These are phyloP conservation scores for Psittacara wagleri DNA, from an alignment of 2,113 vertebrate genomes.

Conservation along the genomic window DNA sequence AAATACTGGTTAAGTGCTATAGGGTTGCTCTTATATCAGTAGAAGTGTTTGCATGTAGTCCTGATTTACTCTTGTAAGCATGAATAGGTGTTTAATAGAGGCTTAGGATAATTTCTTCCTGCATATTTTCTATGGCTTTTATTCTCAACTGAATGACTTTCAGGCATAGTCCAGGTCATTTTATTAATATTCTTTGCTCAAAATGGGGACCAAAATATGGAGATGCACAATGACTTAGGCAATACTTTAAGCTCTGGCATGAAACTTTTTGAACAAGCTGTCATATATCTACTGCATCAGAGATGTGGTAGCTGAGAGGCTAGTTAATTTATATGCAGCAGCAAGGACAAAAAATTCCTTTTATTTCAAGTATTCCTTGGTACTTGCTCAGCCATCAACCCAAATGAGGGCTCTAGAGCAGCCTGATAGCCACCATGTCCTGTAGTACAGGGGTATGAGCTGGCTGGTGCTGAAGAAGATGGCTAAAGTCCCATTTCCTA, in stretches of 20 bases:
- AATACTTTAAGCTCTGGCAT: neutral
- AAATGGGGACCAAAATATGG: neutral
- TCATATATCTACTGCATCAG: neutral
- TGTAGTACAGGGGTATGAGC: neutral
- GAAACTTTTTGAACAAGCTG: neutral
- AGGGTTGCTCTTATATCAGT: neutral
- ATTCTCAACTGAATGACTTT: neutral
- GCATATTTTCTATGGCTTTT: neutral
- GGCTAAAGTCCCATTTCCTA: neutral
- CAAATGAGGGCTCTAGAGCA: neutral
- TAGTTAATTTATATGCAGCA: neutral
- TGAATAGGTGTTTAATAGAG: neutral
- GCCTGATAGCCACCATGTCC: neutral
- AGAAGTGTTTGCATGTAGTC: neutral
- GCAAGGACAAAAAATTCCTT: neutral
- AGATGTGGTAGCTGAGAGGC: neutral
- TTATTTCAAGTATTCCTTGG: neutral
- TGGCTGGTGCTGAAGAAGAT: neutral
- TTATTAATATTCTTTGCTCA: neutral
- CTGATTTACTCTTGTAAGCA: neutral
- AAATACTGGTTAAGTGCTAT: neutral
- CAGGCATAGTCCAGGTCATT: neutral
- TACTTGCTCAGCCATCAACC: neutral
- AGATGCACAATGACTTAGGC: neutral
- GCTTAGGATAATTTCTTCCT: neutral